These are phyloP conservation scores for Pheucticus melanocephalus DNA, from an alignment of 2,113 vertebrate genomes.

Conservation along the genomic window DNA sequence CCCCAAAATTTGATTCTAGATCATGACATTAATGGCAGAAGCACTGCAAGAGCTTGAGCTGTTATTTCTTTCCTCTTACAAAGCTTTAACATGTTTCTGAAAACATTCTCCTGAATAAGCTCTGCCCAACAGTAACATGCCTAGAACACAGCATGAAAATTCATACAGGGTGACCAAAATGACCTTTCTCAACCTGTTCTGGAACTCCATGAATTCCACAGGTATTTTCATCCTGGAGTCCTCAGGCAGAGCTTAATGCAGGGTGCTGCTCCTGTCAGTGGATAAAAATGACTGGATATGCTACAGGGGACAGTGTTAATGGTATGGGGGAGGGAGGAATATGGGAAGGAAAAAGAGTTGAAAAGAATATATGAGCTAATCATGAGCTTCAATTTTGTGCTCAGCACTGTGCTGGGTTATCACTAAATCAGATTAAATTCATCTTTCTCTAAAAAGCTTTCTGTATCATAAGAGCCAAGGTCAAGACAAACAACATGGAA, in stretches of 20 bases:
- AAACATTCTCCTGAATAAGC: neutral
- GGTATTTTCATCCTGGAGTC: neutral
- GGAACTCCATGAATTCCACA: neutral
- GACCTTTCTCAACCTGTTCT: neutral
- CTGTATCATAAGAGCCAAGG: neutral
- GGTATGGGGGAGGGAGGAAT: neutral
- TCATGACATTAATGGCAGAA: neutral
- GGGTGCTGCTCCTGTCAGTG: neutral
- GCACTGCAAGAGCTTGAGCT: neutral
- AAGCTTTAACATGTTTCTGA: neutral
- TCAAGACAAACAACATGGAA: slow-evolving; percentile 16
- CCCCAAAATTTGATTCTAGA: neutral
- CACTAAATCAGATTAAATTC: slow-evolving; percentile 27
- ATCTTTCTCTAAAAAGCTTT: neutral
- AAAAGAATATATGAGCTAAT: slow-evolving; percentile 24
- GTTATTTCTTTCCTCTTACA: neutral
- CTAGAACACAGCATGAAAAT: neutral
- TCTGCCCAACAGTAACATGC: neutral
- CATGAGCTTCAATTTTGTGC: slow-evolving; percentile 2
- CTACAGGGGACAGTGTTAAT: neutral
- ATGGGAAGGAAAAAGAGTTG: neutral
- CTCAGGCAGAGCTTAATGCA: neutral
- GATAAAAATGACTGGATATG: neutral
- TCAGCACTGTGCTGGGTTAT: neutral
- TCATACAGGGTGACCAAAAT: neutral